Percentiles rank a stretch among this genome's conserved stretches.
Conservation (phyloP, 2,797 vertebrate species). For the Varecia variegata region DNA sequence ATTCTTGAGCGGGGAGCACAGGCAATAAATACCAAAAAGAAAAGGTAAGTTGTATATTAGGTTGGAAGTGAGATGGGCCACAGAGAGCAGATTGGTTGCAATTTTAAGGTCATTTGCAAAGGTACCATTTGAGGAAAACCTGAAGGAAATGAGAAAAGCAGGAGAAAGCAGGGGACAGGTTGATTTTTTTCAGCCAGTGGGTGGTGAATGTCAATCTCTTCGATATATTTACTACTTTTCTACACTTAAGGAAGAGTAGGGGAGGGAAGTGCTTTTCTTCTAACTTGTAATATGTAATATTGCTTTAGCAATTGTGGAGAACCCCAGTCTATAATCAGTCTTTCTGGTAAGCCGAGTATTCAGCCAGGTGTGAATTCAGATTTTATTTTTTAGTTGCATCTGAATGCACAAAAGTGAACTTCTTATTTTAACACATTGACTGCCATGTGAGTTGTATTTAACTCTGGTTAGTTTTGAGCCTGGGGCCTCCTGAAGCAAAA, state of each 20-base stretch:
- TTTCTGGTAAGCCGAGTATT: not conserved
- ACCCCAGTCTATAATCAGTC: not conserved
- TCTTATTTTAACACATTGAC: not conserved
- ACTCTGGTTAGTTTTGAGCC: too few relatives aligned
- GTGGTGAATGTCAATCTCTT: not conserved
- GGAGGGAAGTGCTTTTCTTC: not conserved
- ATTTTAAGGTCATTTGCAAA: not conserved
- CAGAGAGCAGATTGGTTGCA: not conserved
- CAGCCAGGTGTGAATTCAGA: not conserved
- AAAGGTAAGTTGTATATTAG: not conserved
- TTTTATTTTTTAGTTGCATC: not conserved
- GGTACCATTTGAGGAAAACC: not conserved
- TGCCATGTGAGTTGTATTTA: too few relatives aligned
- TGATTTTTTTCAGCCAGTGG: not conserved
- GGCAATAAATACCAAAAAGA: not conserved
- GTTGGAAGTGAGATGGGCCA: not conserved
- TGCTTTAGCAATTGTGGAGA: not conserved
- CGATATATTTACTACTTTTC: not conserved
- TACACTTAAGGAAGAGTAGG: not conserved
- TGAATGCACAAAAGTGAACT: not conserved
- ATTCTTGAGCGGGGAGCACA: not conserved
- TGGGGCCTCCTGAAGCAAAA: too few relatives aligned
- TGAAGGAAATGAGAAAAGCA: not conserved
- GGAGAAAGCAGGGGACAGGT: not conserved
- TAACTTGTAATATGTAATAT: not conserved